phyloP scores from a whole-genome alignment of 2,888 invertebrate species.

The Drosophila borborema region DNA sequence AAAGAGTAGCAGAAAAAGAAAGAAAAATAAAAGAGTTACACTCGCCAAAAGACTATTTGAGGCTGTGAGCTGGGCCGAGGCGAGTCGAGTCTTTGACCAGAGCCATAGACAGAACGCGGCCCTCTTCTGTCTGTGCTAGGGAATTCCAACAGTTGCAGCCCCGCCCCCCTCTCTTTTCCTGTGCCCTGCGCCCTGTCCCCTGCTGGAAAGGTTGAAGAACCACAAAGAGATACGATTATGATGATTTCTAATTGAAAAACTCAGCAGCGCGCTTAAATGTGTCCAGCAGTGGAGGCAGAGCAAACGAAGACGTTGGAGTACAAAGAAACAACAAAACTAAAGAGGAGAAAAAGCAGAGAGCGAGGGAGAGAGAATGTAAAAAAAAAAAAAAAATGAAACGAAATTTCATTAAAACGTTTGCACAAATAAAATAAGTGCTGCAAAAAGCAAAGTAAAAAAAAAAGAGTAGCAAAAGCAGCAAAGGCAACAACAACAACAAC shows the following conservation, averaged over 20 bases:
- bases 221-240: slow-evolving; percentile 71
- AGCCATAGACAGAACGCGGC: slow-evolving; percentile 36
- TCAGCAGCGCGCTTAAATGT: slow-evolving; percentile 59
- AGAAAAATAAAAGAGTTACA: slow-evolving; percentile 55
- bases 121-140: slow-evolving; percentile 30
- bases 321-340: slow-evolving; percentile 37
- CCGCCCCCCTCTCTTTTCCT: slow-evolving; percentile 4
- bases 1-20: slow-evolving; percentile 13
- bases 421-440: slow-evolving; percentile 78
- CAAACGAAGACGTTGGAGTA: slow-evolving; percentile 51
- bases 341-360: slow-evolving; percentile 8
- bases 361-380: slow-evolving; percentile 22
- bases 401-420: slow-evolving; percentile 80
- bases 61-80: slow-evolving; percentile 11
- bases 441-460: slow-evolving; percentile 59
- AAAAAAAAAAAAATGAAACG: slow-evolving; percentile 55
- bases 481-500: slow-evolving; percentile 27
- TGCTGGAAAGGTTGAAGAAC: slow-evolving; percentile 53
- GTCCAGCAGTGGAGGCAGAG: slow-evolving; percentile 42
- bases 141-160: slow-evolving; percentile 55
- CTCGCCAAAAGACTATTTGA: slow-evolving; percentile 65
- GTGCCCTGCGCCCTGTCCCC: background rate
- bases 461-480: slow-evolving; percentile 45
- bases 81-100: slow-evolving; percentile 28
- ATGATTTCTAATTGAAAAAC: slow-evolving; percentile 80